Evolutionary conservation across 2,113 vertebrate genomes (phyloP).

Genomic region (Actenoides lindsayi): DNA sequence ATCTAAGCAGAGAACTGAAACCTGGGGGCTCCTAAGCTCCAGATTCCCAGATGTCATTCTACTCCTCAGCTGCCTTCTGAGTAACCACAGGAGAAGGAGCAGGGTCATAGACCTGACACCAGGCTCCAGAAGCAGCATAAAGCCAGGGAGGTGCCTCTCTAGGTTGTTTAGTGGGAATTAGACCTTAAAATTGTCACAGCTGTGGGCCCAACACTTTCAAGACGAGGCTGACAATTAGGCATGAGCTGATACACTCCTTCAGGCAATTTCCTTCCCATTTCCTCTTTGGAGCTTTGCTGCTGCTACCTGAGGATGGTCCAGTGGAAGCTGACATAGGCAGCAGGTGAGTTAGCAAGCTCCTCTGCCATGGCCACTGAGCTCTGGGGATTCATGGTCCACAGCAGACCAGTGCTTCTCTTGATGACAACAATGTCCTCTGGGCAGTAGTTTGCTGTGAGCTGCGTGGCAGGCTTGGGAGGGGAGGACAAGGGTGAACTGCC

Average conservation of each 20-base stretch:
- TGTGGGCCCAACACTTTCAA: not conserved
- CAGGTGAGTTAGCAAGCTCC: conserved; percentile 69
- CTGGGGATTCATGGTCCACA: conserved; percentile 75
- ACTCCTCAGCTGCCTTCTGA: not conserved
- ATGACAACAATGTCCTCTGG: conserved; percentile 66
- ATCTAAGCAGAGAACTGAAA: not conserved
- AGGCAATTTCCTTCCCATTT: not conserved
- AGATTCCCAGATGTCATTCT: not conserved
- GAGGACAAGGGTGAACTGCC: not conserved
- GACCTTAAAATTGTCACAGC: not conserved
- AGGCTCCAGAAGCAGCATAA: not conserved
- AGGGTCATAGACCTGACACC: not conserved
- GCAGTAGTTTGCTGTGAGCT: conserved; percentile 72
- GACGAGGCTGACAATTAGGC: not conserved
- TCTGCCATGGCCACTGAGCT: conserved; percentile 62
- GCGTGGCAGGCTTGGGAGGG: conserved; percentile 50
- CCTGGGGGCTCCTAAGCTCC: not conserved
- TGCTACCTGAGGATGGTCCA: conserved; percentile 58
- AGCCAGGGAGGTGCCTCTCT: not conserved
- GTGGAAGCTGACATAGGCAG: conserved; percentile 65
- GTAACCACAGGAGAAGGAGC: not conserved
- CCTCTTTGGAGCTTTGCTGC: not conserved
- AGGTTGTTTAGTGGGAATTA: not conserved
- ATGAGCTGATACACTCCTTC: fast-evolving
- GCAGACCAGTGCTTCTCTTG: conserved; percentile 76